These are phyloP conservation scores for Lasioglossum baleicum DNA, from an alignment of 1,140 invertebrate species.

Conservation along the genomic window DNA sequence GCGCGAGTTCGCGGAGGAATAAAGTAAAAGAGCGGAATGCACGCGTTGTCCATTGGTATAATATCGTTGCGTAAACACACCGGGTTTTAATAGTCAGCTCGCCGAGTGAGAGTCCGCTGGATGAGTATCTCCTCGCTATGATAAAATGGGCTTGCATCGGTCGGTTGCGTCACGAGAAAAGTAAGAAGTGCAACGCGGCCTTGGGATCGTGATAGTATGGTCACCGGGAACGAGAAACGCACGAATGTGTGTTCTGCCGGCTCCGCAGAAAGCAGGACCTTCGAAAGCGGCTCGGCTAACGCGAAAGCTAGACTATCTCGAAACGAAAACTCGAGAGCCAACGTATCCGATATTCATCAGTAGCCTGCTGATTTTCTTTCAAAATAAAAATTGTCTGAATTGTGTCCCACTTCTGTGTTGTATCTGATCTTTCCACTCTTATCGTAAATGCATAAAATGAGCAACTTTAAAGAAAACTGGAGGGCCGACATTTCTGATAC, in stretches of 20 bases:
- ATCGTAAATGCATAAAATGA: too few species aligned
- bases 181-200: conserved; percentile 25
- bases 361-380: too few species aligned
- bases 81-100: conserved; percentile 22
- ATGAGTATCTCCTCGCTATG: conserved; percentile 33
- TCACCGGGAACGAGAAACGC: conserved; percentile 4
- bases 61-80: conserved; percentile 39
- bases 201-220: conserved; percentile 21
- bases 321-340: too few species aligned
- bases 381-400: too few species aligned
- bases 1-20: too few species aligned
- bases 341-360: too few species aligned
- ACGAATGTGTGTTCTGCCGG: background rate
- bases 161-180: conserved; percentile 32
- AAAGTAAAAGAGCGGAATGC: conserved; percentile 43
- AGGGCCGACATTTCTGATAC: too few species aligned
- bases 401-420: too few species aligned
- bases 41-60: conserved; percentile 19
- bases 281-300: too few species aligned
- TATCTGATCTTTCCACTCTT: too few species aligned
- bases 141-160: conserved; percentile 26
- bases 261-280: background rate
- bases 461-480: too few species aligned
- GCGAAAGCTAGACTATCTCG: too few species aligned
- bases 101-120: background rate